These are phyloP conservation scores for Prinia subflava DNA, from an alignment of 2,113 vertebrate species.

Conservation along the genomic window DNA sequence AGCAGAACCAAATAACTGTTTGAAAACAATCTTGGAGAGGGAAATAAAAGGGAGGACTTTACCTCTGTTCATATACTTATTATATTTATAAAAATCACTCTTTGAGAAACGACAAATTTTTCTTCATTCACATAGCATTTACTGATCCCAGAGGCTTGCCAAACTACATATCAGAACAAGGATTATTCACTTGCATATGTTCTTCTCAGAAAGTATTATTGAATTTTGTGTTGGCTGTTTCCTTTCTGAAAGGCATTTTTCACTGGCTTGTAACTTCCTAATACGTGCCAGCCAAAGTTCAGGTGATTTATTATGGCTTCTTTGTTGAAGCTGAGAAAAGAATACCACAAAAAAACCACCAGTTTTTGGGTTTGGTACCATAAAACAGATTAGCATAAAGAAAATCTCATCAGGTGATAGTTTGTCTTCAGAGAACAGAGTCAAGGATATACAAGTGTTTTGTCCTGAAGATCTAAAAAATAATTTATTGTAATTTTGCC, in stretches of 20 bases:
- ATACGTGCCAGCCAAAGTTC: not conserved
- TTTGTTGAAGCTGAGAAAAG: not conserved
- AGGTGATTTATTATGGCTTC: not conserved
- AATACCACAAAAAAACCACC: not conserved
- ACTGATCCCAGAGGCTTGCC: not conserved
- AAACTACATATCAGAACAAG: not conserved
- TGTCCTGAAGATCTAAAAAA: not conserved
- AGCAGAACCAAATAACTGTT: not conserved
- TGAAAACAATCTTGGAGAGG: not conserved
- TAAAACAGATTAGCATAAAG: not conserved
- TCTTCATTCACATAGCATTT: not conserved
- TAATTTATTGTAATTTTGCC: not conserved
- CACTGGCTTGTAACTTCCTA: not conserved
- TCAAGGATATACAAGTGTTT: not conserved
- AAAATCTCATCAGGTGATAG: not conserved
- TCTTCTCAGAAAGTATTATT: not conserved
- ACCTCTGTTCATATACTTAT: not conserved
- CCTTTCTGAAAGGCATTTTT: not conserved
- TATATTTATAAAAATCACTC: not conserved
- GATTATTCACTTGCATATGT: not conserved
- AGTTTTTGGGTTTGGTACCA: not conserved
- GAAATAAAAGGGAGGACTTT: not conserved
- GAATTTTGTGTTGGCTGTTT: not conserved
- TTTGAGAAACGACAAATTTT: not conserved
- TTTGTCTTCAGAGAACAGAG: not conserved